Evolutionary conservation across 1,140 invertebrate genomes (phyloP), one percentile per base, ranked within the genome.

Genomic region (Zaprionus kolodkinae): DNA sequence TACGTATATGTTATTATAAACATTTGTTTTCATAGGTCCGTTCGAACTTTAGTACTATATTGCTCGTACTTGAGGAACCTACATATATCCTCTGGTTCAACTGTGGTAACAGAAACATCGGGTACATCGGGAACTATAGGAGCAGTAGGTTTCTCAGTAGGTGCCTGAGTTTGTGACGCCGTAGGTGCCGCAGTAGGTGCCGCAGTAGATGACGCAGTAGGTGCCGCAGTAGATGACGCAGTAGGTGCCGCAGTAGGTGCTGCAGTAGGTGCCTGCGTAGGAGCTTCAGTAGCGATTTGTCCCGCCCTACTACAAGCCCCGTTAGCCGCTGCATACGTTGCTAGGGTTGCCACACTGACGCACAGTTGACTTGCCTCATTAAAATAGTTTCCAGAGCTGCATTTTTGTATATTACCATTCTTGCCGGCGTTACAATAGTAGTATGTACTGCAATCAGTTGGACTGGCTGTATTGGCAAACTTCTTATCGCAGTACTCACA

Each of bases 401-500:
- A 87, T 0, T 0, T 0, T 0, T 13, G 35, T 0, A 6, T 2
- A 0, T 4, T 1, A 5, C 6, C 43, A 1, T 10, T 11, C 1
- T 2, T 0, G 2, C 76, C 79, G 11, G 60, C 43, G 9, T 30
- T 66, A 64, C 83, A 87, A 12, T 75, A 83, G 15, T 62, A 76
- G 27, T 88, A 87, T 3, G 17, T 33, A 5, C 13, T 15, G 43
- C 83, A 87, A n/a, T 7, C 13, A 0, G 35, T 17, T 2, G 1
- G 12, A 21, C 69, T 38, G 0, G 83, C 79, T 13, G 66, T 67
- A 56, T 87, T 87, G 9, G 74, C 84, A 5, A 77, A 87, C 0
- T 0, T 0, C 0, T 13, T 27, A 0, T 0, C 40, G 9, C 76
- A 25, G 5, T 40, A 72, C 50, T 80, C 76, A 35, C 83, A 87